phyloP scores from a whole-genome alignment of 2,113 vertebrate genomes.

The Lipophrys pholis region DNA sequence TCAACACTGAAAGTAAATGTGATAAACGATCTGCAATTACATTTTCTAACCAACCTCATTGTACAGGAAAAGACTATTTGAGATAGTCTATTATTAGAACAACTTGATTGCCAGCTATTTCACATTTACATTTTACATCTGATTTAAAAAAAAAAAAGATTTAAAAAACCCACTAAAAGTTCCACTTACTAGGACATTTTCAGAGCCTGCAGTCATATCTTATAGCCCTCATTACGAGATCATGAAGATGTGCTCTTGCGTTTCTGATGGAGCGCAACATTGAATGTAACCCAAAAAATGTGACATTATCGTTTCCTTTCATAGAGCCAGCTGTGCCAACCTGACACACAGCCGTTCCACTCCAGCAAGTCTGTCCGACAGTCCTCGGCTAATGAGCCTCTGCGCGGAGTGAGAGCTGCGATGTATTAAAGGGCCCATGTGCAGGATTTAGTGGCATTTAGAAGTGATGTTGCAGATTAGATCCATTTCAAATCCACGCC shows the following conservation, averaged over 20 bases:
- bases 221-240: conserved; percentile 1
- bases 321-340: background rate
- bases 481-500: no score
- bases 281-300: background rate
- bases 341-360: background rate
- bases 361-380: background rate
- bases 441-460: no score
- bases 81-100: background rate
- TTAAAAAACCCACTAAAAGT: background rate
- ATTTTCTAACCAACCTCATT: conserved; percentile 2
- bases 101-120: conserved; percentile 1
- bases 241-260: background rate
- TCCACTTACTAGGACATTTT: background rate
- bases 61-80: conserved; percentile 6
- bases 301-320: background rate
- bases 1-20: background rate
- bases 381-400: background rate
- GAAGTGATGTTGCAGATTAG: no score
- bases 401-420: background rate
- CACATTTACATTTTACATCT: background rate
- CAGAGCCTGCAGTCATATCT: background rate
- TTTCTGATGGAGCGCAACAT: background rate
- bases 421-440: background rate
- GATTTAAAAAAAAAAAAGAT: conserved; percentile 2
- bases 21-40: conserved; percentile 3